Evolutionary conservation across 2,113 vertebrate genomes (phyloP), one percentile per base, ranked within the genome.

Genomic region (Tympanuchus pallidicinctus): DNA sequence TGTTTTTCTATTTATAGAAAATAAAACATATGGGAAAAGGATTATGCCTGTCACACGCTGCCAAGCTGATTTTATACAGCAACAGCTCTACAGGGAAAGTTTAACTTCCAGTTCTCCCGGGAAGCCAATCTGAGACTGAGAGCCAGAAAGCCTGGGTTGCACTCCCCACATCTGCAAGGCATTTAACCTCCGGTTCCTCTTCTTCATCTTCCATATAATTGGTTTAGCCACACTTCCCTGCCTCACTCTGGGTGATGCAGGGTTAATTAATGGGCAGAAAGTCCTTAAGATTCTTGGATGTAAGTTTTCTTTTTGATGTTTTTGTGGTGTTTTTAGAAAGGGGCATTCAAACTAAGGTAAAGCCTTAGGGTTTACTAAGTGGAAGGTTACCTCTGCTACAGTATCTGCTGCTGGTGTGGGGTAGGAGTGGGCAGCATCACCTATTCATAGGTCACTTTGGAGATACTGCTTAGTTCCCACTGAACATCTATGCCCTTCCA

Each of bases 1-100:
- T 38, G 66, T 48, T 66, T 81, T 94, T 86, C 93, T 95, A 90
- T 94, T 90, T 92, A 96, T 96, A 92, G 94, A 92, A 97, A 95
- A 91, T 92, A 95, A 95, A 96, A 96, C 94, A 96, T 96, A 94
- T 96, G 96, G 94, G 93, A 86, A 91, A 94, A 96, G 92, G 96
- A 96, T 96, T 97, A 95, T 93, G 91, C 77, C 72, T 96, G 86
- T 95, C 93, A 94, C 92, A 94, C 63, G 10, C 83, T 97, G 97
- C 96, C 97, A 97, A 95, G 89, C 78, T 96, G 92, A 96, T 96
- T 97, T 97, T 67, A 22, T 86, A 78, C 40, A 92, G 65, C 19
- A 6, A 86, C 76, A 92, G 60, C 36, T 67, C 93, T 89, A 59
- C 50, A 77, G 89, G 86, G 93, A 69, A 91, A 94, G 70, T 94